A percentile compares a stretch with the other conserved stretches of the same genome.
Evolutionary conservation across 2,113 vertebrate genomes (phyloP).

Genomic region (Dendropsophus ebraccatus): DNA sequence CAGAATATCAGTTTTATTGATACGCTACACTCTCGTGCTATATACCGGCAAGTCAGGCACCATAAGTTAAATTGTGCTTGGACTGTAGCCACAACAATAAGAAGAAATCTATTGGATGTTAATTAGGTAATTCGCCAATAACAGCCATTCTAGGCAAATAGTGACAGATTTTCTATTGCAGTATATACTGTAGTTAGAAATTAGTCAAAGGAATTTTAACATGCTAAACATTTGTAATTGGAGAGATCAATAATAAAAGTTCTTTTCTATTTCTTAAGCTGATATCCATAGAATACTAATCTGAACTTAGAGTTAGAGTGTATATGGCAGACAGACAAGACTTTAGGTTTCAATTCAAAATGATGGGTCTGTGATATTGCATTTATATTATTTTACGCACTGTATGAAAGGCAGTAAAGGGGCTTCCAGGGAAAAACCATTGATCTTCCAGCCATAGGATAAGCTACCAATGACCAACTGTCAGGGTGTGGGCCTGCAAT

Average conservation of each 20-base stretch:
- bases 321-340: neutral
- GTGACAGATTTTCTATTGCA: constrained; percentile 54
- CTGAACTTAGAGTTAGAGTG: neutral
- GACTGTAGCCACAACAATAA: constrained; percentile 46
- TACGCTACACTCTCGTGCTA: neutral
- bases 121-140: constrained; percentile 48
- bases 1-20: neutral
- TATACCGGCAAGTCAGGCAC: neutral
- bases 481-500: too few species aligned
- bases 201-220: constrained; percentile 46
- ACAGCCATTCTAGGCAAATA: constrained; percentile 26
- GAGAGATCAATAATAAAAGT: neutral
- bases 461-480: too few species aligned
- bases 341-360: neutral
- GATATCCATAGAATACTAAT: neutral
- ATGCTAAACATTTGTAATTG: neutral
- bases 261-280: neutral
- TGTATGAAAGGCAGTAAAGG: too few species aligned
- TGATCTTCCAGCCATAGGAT: too few species aligned
- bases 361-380: neutral
- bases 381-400: too few species aligned
- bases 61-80: constrained; percentile 37
- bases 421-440: too few species aligned
- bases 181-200: constrained; percentile 49
- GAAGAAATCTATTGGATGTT: constrained; percentile 31